Base-by-base conservation (phyloP, 2,888 invertebrate species). In the Gryllus longicercus region DNA sequence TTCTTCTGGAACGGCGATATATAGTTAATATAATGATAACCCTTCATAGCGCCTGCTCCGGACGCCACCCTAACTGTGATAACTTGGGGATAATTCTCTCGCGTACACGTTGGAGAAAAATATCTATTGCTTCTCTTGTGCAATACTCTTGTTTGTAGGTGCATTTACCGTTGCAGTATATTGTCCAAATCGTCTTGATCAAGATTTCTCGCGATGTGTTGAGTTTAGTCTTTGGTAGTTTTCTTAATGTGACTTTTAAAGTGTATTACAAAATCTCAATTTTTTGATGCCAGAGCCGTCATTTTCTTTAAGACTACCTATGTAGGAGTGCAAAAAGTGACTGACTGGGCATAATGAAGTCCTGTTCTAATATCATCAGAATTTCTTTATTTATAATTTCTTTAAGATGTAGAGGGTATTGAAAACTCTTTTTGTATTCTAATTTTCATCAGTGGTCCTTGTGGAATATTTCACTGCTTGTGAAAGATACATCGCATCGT, bases 241-340 rank as follows among this genome's bases (percentile, higher is more conserved):
- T 84, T 84, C 11, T 86, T 84, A 81, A 87, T 88, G 77, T 87
- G 77, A 82, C 86, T 85, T 51, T 86, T 80, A 81, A 83, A 80
- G 83, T 86, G 82, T 82, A 85, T 76, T 38, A 86, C 87, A 23
- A 87, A 81, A 50, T 85, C 76, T 84, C 84, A 86, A 82, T 86
- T 86, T 38, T 79, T 51, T 83, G 85, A 83, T 2, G 85, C 85
- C 0, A 83, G 82, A 1, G 84, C 79, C 50, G 86, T 86, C 10
- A 82, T 18, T 82, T 86, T 86, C 79, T 87, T 86, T 0, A 85
- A 85, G 0, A 87, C 86, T 51, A 86, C 81, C 83, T 86, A 86
- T 2, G 86, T 84, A 2, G 86, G 86, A n/a, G 11, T 75, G 74
- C 81, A 82, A 81, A 85, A 21, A 83, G 84, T 1, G 82, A 83